Evolutionary conservation across 2,113 vertebrate genomes (phyloP), one percentile per base, ranked within the genome.

Genomic region (Cyanoderma ruficeps): DNA sequence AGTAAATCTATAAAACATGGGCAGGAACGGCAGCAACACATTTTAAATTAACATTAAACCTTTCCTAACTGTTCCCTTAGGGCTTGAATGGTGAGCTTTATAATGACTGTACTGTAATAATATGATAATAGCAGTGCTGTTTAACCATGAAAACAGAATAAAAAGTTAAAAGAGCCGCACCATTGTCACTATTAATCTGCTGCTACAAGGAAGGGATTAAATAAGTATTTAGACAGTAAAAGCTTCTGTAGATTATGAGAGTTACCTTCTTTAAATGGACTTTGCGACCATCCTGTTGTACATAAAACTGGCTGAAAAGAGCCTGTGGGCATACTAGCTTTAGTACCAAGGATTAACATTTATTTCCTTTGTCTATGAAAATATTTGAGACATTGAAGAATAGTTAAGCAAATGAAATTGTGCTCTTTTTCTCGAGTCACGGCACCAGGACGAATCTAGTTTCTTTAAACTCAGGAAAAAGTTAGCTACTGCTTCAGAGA

Each of bases 301-400:
- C 63, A 21, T 86, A 52, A 89, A 92, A 64, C 46, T 72, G 57
- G 2, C 65, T 89, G 57, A 56, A 89, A 93, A 72, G 61, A 84
- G 75, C 49, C 65, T 85, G 31, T 56, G 77, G 23, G 7, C 28
- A 53, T 77, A 49, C 31, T 78, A 35, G 11, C 72, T 87, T 80
- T 83, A 85, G 64, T 90, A 87, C 77, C 70, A 91, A 87, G 60
- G 82, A 65, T 80, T 59, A 93, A 15, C 69, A 92, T 72, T 28
- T 28, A 39, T 89, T 95, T 96, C 50, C 71, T 97, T 96, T 96
- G n/a, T 71, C 57, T 83, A 2, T 67, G 92, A 92, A 96, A 82
- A 76, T 83, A 61, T 61, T 84, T 94, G 76, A 79, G 61, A 56
- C 37, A 56, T 64, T 7, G 27, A 75, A 88, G 81, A 63, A 72